phyloP scores from a whole-genome alignment of 2,888 invertebrate genomes.

The Hyposoter didymator region DNA sequence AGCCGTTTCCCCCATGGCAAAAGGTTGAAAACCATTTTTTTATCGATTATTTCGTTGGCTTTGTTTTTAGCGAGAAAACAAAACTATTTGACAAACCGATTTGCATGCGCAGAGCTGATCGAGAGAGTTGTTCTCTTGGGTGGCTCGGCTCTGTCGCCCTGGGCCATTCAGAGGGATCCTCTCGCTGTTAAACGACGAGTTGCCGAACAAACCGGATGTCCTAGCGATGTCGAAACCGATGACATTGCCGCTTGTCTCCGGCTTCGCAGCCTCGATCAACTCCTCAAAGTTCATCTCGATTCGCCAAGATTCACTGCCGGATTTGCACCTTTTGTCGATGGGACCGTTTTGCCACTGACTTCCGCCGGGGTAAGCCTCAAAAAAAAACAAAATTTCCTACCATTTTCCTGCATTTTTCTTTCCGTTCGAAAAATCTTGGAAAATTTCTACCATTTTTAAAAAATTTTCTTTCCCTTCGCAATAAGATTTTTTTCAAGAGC shows the following conservation, averaged over 20 bases:
- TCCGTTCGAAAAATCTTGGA: background rate
- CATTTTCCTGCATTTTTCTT: background rate
- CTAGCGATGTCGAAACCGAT: conserved; percentile 92
- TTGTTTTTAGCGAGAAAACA: conserved; percentile 65
- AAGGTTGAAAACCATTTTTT: conserved; percentile 87
- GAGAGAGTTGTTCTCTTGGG: conserved; percentile 95
- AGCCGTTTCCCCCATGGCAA: conserved; percentile 97
- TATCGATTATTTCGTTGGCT: conserved; percentile 50
- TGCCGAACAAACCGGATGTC: conserved; percentile 93
- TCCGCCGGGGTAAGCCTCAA: conserved; percentile 75
- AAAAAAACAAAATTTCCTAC: conserved; percentile 19
- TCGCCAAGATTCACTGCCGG: conserved; percentile 94
- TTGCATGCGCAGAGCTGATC: conserved; percentile 90
- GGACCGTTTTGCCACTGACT: conserved; percentile 89
- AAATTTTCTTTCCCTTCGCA: too few relatives aligned
- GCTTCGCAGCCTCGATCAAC: conserved; percentile 90
- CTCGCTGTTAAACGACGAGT: conserved; percentile 92
- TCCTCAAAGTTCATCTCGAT: conserved; percentile 90
- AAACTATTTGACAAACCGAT: background rate
- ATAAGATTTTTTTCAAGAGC: too few relatives aligned
- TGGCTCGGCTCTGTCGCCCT: conserved; percentile 95
- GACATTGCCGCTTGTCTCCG: conserved; percentile 94
- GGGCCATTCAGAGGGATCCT: conserved; percentile 95
- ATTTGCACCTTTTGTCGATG: conserved; percentile 98
- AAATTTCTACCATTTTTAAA: too few relatives aligned